phyloP scores from a whole-genome alignment of 2,888 invertebrate genomes.

The Loripinus fragilis region DNA sequence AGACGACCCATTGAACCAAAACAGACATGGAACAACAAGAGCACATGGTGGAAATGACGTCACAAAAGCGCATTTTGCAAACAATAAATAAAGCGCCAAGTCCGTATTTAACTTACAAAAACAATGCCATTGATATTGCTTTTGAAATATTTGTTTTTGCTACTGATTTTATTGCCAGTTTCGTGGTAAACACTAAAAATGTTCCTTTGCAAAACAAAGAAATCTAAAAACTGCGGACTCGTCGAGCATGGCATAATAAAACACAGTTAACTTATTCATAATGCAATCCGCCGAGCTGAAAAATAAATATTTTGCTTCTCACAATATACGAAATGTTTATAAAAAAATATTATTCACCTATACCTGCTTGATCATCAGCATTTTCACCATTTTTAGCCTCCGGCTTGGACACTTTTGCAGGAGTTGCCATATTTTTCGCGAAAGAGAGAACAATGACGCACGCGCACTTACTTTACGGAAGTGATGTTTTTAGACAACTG shows the following conservation, averaged over 20 bases:
- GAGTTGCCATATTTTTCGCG: constrained; percentile 82
- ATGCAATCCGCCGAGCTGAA: too few relatives aligned
- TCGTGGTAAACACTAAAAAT: too few relatives aligned
- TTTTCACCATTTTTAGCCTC: constrained; percentile 82
- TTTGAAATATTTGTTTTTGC: too few relatives aligned
- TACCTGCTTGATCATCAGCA: constrained; percentile 81
- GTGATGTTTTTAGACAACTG: not conserved
- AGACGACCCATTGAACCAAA: constrained; percentile 1
- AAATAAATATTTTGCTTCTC: too few relatives aligned
- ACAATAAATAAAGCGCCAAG: not conserved
- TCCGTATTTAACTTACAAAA: not conserved
- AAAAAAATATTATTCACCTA: too few relatives aligned
- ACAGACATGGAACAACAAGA: not conserved
- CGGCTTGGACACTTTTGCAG: constrained; percentile 80
- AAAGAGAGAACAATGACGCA: constrained; percentile 62
- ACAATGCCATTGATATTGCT: too few relatives aligned
- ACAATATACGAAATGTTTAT: too few relatives aligned
- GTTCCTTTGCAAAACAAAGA: too few relatives aligned
- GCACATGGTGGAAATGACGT: constrained; percentile 18
- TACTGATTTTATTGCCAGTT: too few relatives aligned
- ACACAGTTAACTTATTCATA: too few relatives aligned
- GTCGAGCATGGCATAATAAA: too few relatives aligned
- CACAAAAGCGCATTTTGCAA: constrained; percentile 17
- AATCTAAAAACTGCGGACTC: too few relatives aligned
- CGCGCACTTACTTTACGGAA: constrained; percentile 48